Base-by-base conservation (phyloP, 2,888 invertebrate genomes). In the Leucophenga montana region DNA sequence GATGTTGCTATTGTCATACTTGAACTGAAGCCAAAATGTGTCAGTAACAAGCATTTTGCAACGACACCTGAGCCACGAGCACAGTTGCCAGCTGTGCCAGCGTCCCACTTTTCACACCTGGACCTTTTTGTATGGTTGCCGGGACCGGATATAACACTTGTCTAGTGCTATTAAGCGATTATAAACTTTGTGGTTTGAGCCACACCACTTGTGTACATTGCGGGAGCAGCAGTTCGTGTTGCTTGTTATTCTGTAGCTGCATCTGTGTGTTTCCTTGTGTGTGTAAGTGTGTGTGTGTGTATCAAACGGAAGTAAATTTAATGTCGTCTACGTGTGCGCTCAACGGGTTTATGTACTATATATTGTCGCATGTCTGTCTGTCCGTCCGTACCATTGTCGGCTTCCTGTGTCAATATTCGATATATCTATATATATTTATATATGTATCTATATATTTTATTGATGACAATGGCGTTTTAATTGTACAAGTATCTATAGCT, bases 21-120 rank as follows among this genome's bases (percentile, higher is more conserved):
- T 84, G 79, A 82, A 80, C 79, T 77, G 73, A 77, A 75, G 85
- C 83, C 84, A 83, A 84, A 61, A 80, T 80, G 76, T 79, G 82
- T 75, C 73, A 61, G 33, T 33, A 33, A 39, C 59, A 57, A 31
- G 16, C 39, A 39, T 39, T 61, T 61, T 22, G 22, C 18, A 39
- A 31, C 61, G 39, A 61, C 61, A 61, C 33, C 39, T 39, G 39
- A 54, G 20, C 22, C 54, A 13, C 54, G 20, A 11, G 13, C 1
- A 13, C 39, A 16, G 59, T 16, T 61, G n/a, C n/a, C n/a, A n/a
- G n/a, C 33, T n/a, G n/a, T 33, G n/a, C 39, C 39, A 18, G 61
- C 27, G n/a, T 13, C 39, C 14, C 65, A 14, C n/a, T 39, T 33
- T 33, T 39, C 39, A 22, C 44, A 48, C 70, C 54, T 66, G 67